Evolutionary conservation across 2,797 vertebrate genomes (phyloP).

Genomic region (Scomberomorus guttatus): DNA sequence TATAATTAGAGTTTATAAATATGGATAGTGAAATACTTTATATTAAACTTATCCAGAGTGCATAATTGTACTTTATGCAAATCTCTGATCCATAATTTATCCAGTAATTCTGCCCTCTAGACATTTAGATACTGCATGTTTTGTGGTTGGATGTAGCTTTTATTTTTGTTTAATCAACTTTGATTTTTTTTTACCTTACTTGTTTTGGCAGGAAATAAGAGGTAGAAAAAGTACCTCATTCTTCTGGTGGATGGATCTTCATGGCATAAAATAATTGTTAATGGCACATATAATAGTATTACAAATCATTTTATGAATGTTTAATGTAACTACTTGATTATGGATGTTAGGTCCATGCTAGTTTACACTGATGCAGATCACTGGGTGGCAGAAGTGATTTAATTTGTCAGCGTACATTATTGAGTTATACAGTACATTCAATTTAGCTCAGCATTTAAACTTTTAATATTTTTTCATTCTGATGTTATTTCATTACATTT

Average conservation of each 20-base stretch:
- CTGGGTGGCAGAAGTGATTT: background rate
- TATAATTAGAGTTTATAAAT: background rate
- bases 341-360: background rate
- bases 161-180: background rate
- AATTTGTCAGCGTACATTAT: background rate
- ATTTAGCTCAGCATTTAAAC: background rate
- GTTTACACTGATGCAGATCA: background rate
- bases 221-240: background rate
- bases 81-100: background rate
- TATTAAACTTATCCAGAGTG: background rate
- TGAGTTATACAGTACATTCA: background rate
- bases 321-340: background rate
- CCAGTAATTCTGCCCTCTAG: background rate
- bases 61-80: background rate
- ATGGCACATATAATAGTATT: no score
- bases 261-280: background rate
- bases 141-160: background rate
- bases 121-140: conserved; percentile 3
- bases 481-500: background rate
- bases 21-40: background rate
- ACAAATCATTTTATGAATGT: background rate
- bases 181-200: background rate
- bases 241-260: background rate
- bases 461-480: background rate
- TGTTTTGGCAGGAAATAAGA: background rate